These are phyloP conservation scores for Sturnira hondurensis DNA, from an alignment of 2,113 vertebrate genomes.

Conservation along the genomic window DNA sequence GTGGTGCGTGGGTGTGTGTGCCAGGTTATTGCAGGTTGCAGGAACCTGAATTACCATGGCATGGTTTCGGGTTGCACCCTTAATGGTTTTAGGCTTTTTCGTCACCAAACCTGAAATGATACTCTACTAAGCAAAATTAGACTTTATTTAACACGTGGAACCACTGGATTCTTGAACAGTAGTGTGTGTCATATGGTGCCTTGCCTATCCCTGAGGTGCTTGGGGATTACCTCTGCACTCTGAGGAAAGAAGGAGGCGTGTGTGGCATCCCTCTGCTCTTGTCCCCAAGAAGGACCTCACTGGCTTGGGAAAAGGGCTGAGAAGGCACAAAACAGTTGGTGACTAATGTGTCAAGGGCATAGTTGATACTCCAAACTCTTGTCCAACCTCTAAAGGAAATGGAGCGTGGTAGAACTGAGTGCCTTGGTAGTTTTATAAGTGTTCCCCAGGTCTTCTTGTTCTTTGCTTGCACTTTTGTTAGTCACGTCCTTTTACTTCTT, in stretches of 20 bases:
- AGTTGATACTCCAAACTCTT: background rate
- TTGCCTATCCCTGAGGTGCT: background rate
- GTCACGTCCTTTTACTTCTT: background rate
- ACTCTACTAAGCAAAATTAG: background rate
- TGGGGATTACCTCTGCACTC: background rate
- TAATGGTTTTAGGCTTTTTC: background rate
- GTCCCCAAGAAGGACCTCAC: background rate
- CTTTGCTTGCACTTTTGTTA: background rate
- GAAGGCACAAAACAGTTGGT: background rate
- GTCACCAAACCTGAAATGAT: background rate
- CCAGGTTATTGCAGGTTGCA: background rate
- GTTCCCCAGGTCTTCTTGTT: background rate
- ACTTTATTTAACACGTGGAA: background rate
- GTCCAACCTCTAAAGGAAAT: background rate
- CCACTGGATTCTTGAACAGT: background rate
- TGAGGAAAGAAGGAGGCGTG: background rate
- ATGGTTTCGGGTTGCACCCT: background rate
- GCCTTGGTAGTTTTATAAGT: background rate
- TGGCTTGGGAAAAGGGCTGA: background rate
- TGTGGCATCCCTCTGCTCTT: too few species aligned
- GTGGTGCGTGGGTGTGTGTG: background rate
- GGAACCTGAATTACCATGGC: background rate
- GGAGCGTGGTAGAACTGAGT: background rate
- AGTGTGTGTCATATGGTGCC: accelerated
- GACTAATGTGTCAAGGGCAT: background rate